Conservation (phyloP, 2,888 invertebrate species). For the Pristionchus entomophagus region DNA sequence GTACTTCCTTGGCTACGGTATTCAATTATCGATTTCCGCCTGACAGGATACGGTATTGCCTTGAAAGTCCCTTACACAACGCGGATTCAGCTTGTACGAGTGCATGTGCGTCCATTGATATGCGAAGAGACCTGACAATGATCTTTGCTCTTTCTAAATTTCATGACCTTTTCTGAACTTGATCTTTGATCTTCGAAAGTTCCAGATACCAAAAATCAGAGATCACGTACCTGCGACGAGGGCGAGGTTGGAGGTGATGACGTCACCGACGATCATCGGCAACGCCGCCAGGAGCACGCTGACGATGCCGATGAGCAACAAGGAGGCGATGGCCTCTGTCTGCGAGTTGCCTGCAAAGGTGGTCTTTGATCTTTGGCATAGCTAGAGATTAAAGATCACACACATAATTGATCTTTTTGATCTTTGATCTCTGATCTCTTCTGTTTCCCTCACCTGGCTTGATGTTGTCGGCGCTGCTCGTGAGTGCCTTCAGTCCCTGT, state of each 20-base stretch:
- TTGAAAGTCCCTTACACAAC: background rate
- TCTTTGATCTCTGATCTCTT: background rate
- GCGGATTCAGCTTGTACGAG: conserved; percentile 32
- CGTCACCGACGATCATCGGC: background rate
- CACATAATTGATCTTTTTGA: background rate
- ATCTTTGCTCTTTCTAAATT: background rate
- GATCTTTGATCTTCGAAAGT: background rate
- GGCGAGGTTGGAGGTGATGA: background rate
- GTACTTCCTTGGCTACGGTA: background rate
- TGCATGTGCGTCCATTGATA: background rate
- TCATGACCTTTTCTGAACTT: background rate
- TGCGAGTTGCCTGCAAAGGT: background rate
- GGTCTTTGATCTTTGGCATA: background rate
- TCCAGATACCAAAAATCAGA: background rate
- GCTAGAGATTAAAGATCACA: background rate
- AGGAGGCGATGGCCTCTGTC: background rate
- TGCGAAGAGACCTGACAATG: background rate
- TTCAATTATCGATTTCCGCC: background rate
- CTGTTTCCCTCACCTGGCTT: background rate
- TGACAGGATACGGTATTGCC: background rate
- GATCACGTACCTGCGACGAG: background rate
- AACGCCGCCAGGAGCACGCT: background rate
- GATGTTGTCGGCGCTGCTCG: background rate
- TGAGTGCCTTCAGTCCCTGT: background rate
- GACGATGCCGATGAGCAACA: background rate